Conservation (phyloP, 2,113 vertebrate species). For the Anhinga rufa region DNA sequence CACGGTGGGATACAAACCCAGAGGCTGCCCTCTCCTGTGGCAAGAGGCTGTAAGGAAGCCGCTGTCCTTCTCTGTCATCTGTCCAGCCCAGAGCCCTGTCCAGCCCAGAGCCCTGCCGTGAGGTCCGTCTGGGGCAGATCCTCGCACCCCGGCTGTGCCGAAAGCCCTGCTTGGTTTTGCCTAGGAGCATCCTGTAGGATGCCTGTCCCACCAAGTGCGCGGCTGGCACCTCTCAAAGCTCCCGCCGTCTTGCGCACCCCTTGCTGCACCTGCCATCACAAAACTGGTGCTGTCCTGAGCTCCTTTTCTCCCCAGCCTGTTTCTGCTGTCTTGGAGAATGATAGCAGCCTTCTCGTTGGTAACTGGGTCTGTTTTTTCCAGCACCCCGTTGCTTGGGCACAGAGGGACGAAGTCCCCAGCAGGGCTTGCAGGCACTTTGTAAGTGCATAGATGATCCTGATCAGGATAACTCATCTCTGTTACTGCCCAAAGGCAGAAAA, state of each 20-base stretch:
- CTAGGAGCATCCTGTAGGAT: background rate
- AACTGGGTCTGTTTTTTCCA: background rate
- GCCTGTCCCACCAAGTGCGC: background rate
- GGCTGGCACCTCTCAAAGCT: background rate
- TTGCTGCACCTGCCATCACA: background rate
- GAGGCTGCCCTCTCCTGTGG: background rate
- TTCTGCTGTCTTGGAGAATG: background rate
- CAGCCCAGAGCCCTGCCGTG: background rate
- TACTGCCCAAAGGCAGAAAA: background rate
- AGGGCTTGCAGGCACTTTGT: background rate
- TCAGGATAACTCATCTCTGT: background rate
- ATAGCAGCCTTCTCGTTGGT: background rate
- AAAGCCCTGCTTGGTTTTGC: background rate
- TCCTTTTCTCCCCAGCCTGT: background rate
- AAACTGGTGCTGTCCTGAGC: accelerated
- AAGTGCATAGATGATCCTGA: background rate
- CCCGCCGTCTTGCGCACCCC: background rate
- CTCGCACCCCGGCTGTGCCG: background rate
- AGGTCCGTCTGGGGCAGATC: background rate
- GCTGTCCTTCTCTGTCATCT: background rate
- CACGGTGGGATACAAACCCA: background rate
- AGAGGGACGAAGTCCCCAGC: background rate
- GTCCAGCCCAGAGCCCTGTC: background rate
- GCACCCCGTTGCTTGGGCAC: background rate
- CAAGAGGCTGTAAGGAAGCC: background rate